Conservation (phyloP, 2,797 vertebrate species). For the Salmo trutta region DNA sequence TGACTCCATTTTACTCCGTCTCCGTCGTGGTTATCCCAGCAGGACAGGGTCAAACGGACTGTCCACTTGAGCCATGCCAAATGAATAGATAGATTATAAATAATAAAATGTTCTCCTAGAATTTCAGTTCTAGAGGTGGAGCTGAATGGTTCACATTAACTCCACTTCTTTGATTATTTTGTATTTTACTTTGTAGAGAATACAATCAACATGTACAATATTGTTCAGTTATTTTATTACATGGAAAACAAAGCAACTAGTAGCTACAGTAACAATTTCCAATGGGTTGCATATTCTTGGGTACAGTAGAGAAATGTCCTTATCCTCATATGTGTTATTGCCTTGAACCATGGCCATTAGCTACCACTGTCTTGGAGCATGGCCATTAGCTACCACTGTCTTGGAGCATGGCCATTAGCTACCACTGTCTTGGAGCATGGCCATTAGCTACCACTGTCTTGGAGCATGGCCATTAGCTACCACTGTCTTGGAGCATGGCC, state of each 20-base stretch:
- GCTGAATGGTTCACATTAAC: not conserved
- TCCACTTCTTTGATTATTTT: not conserved
- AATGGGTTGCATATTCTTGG: not conserved
- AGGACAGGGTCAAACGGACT: not conserved
- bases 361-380: too few species aligned
- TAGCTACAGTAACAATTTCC: not conserved
- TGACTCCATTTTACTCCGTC: conserved; percentile 33
- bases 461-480: too few species aligned
- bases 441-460: too few species aligned
- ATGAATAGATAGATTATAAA: not conserved
- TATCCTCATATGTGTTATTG: not conserved
- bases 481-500: too few species aligned
- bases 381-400: too few species aligned
- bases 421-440: too few species aligned
- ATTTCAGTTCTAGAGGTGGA: not conserved
- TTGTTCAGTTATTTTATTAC: not conserved
- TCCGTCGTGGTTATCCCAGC: not conserved
- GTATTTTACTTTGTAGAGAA: not conserved
- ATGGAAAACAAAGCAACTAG: not conserved
- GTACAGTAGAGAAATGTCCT: not conserved
- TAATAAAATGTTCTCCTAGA: not conserved
- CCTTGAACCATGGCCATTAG: too few species aligned
- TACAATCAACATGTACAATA: not conserved
- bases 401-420: too few species aligned
- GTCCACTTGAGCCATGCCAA: not conserved